These are phyloP conservation scores for Drosophila tanythrix DNA, from an alignment of 2,888 invertebrate genomes.

Conservation along the genomic window DNA sequence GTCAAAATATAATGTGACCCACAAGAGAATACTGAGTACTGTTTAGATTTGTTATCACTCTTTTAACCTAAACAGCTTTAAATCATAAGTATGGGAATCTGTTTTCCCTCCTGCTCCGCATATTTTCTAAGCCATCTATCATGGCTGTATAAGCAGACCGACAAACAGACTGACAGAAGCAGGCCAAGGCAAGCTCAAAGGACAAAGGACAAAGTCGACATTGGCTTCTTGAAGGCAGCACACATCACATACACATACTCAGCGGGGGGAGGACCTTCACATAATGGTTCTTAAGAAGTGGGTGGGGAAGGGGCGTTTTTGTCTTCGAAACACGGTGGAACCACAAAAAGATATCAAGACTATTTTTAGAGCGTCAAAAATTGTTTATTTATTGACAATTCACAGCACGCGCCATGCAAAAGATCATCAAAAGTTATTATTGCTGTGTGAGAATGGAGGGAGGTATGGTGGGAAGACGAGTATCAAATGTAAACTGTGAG, in stretches of 20 bases:
- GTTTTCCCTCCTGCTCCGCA: background rate
- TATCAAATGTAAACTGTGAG: constrained; percentile 4
- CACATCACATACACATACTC: constrained; percentile 1
- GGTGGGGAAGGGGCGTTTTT: background rate
- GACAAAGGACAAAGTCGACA: constrained; percentile 9
- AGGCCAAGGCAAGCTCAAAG: background rate
- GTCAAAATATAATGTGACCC: background rate
- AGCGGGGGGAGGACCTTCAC: constrained; percentile 16
- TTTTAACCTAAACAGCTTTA: background rate
- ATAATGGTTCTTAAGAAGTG: constrained; percentile 19
- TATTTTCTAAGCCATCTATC: constrained; percentile 13
- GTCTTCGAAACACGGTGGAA: background rate
- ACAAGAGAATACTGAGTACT: background rate
- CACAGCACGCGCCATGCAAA: constrained; percentile 70
- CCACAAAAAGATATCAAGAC: constrained; percentile 50
- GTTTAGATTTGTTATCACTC: background rate
- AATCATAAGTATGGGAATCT: background rate
- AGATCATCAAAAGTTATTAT: constrained; percentile 75
- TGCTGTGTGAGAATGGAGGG: background rate
- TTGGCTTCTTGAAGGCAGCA: background rate
- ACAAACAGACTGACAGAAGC: constrained; percentile 1
- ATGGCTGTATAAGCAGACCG: constrained; percentile 6
- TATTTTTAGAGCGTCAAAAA: constrained; percentile 62
- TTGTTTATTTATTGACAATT: constrained; percentile 78
- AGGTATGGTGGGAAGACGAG: background rate